Conservation (phyloP, 2,797 vertebrate species). For the Enteromius treurensis region DNA sequence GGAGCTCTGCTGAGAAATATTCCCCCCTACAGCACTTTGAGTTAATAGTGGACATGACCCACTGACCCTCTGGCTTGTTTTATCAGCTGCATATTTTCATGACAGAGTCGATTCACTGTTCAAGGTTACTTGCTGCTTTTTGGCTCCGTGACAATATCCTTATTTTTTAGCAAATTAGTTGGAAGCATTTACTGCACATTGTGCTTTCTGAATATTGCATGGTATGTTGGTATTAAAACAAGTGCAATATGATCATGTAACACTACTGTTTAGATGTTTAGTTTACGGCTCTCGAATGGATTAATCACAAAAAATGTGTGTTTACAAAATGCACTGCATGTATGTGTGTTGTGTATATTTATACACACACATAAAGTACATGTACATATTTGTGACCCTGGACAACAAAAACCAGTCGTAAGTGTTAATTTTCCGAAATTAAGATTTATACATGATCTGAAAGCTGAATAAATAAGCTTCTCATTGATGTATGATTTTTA, state of each 20-base stretch:
- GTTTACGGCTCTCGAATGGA: background rate
- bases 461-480: too few species aligned
- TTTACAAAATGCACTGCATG: background rate
- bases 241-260: background rate
- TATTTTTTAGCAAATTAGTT: background rate
- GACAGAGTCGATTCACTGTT: background rate
- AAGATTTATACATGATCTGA: too few species aligned
- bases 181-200: background rate
- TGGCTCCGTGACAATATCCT: conserved; percentile 9
- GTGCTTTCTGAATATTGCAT: background rate
- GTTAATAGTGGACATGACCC: conserved; percentile 41
- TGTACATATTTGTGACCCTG: too few species aligned
- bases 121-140: conserved; percentile 4
- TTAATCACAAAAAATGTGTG: background rate
- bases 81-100: conserved; percentile 16
- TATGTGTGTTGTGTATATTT: background rate
- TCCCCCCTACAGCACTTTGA: background rate
- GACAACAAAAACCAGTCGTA: too few species aligned
- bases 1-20: background rate
- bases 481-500: too few species aligned
- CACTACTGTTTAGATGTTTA: background rate
- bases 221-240: background rate
- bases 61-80: conserved; percentile 23
- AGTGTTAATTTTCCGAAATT: too few species aligned
- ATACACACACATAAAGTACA: background rate